A percentile compares a stretch with the other conserved stretches of the same genome.
Evolutionary conservation across 37 sponge, comb jelly and placozoan species (phyloP).

Genomic region (Sycon ciliatum): DNA sequence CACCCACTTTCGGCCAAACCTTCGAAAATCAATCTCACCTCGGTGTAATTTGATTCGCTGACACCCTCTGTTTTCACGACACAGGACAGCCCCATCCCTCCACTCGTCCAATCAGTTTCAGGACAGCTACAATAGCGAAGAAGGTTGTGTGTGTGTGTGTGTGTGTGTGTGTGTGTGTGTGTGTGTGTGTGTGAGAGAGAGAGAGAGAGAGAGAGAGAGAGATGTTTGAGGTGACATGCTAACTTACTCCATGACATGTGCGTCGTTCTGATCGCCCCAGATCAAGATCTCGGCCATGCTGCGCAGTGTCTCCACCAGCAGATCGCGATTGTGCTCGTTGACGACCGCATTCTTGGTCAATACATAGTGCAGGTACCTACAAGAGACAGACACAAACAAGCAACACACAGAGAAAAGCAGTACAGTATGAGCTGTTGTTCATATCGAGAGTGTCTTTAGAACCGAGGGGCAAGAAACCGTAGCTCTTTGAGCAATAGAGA

Average conservation of each 20-base stretch:
- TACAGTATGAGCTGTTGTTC: too few species aligned
- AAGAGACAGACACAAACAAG: background rate
- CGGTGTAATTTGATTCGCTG: too few species aligned
- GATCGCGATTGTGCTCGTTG: constrained; percentile 64
- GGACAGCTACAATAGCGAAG: background rate
- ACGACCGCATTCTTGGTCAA: constrained; percentile 59
- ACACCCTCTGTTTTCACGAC: too few species aligned
- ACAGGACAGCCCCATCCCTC: too few species aligned
- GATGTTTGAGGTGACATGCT: background rate
- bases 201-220: background rate
- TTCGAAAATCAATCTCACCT: too few species aligned
- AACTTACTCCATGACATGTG: constrained; percentile 91
- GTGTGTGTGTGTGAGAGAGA: background rate
- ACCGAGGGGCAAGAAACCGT: too few species aligned
- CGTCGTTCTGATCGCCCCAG: constrained; percentile 99
- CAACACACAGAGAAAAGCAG: too few species aligned
- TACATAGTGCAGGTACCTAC: constrained; percentile 62
- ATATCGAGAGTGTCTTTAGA: too few species aligned
- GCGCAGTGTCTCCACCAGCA: constrained; percentile 85
- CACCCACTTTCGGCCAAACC: too few species aligned
- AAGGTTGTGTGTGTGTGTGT: too few species aligned
- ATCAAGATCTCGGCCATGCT: constrained; percentile 92
- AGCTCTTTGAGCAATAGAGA: too few species aligned
- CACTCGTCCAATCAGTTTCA: background rate
- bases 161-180: background rate